Evolutionary conservation across 2,113 vertebrate species (phyloP).

Genomic region (Crotalus helleri): DNA sequence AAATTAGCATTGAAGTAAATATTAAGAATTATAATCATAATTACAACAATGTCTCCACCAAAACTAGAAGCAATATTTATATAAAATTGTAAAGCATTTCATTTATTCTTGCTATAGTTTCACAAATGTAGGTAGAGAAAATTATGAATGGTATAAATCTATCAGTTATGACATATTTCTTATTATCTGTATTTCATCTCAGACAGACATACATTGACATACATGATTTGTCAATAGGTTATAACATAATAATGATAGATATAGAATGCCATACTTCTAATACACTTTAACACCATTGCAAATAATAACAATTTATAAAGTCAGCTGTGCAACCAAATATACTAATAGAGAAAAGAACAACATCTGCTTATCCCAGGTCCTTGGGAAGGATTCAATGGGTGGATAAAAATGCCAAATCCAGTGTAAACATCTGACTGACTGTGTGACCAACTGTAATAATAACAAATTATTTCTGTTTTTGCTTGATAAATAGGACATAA

Average conservation of each 20-base stretch:
- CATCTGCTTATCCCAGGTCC: too few species aligned
- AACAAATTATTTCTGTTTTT: background rate
- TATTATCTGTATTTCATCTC: background rate
- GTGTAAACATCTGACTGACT: too few species aligned
- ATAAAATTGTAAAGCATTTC: background rate
- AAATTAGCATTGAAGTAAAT: background rate
- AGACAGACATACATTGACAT: background rate
- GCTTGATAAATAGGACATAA: background rate
- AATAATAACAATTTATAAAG: background rate
- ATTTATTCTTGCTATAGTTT: background rate
- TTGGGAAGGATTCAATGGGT: too few species aligned
- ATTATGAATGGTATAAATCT: background rate
- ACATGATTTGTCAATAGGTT: background rate
- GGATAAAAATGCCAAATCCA: too few species aligned
- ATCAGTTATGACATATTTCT: background rate
- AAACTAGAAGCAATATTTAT: slow-evolving; percentile 4
- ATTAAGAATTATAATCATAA: background rate
- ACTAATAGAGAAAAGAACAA: too few species aligned
- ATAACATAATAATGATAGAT: background rate
- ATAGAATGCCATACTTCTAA: background rate
- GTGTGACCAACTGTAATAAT: background rate
- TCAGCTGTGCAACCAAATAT: too few species aligned
- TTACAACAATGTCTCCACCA: background rate
- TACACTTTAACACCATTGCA: background rate
- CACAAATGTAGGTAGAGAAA: background rate